Percentiles rank a stretch among this genome's conserved stretches.
phyloP scores from a whole-genome alignment of 2,888 invertebrate genomes.

The Formica aserva region DNA sequence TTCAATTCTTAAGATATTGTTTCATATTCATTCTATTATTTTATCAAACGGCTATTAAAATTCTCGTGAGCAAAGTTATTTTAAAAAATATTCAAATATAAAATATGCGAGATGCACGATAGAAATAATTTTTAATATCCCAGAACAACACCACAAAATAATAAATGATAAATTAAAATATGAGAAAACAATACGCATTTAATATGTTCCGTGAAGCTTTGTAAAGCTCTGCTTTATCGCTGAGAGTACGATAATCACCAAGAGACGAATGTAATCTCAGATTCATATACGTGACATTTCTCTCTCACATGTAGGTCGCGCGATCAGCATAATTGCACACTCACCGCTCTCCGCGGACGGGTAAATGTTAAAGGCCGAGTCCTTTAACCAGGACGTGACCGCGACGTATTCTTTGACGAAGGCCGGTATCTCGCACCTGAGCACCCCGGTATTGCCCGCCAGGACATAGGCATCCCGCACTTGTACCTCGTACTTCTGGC shows the following conservation, averaged over 20 bases:
- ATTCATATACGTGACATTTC: slow-evolving; percentile 43
- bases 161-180: not conserved
- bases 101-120: not conserved
- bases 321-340: slow-evolving; percentile 71
- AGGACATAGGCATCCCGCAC: slow-evolving; percentile 97
- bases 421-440: slow-evolving; percentile 95
- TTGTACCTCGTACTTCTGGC: slow-evolving; percentile 94
- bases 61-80: not conserved
- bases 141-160: not conserved
- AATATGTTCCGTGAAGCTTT: too few species aligned
- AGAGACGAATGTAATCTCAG: not conserved
- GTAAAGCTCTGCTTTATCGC: not conserved
- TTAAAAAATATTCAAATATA: not conserved
- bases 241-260: not conserved
- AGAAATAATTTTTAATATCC: not conserved
- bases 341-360: slow-evolving; percentile 91
- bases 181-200: not conserved
- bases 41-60: not conserved
- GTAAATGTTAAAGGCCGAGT: slow-evolving; percentile 92
- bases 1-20: not conserved
- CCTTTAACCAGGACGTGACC: slow-evolving; percentile 96
- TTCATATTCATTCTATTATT: not conserved
- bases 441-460: slow-evolving; percentile 95
- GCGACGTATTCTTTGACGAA: slow-evolving; percentile 95
- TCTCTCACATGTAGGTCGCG: slow-evolving; percentile 19